Evolutionary conservation across 2,113 vertebrate genomes (phyloP), one percentile per base, ranked within the genome.

Genomic region (Vidua macroura): DNA sequence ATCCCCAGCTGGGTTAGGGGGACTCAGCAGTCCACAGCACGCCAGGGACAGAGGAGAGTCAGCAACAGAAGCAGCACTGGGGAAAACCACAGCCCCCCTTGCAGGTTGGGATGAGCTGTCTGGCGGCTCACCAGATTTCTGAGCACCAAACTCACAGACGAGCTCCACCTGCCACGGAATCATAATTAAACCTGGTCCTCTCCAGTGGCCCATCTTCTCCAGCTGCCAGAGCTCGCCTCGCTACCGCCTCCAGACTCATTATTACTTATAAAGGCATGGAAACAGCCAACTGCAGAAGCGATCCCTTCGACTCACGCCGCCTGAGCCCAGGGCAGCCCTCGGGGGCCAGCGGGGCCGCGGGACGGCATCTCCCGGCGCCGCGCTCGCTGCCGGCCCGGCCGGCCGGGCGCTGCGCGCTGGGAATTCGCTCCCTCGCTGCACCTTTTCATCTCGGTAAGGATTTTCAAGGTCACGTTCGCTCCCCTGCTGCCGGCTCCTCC

Each of bases 391-490:
- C 86, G 31, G 88, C 37, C 14, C 11, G 24, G 78, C 43, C 53
- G 23, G 64, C 37, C 4, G n/a, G n/a, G n/a, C n/a, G n/a, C 53
- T 51, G 68, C 7, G 51, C 13, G 73, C 41, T 3, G 48, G 85
- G 62, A 95, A 95, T 70, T 83, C 69, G 80, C 66, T 96, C 86
- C 22, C 60, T 72, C 91, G 66, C 84, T 86, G 84, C 90, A 94
- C 91, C 93, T 97, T 96, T 95, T 76, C 94, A 95, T 94, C 96
- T 69, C 25, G 35, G 82, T 88, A 95, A 92, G 68, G 62, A 95
- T 95, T 96, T 93, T 92, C 96, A 97, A 97, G 97, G 97, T 98
- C 97, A 92, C 48, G 91, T 91, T 97, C 96, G 44, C 76, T 90
- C 97, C 97, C 97, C 98, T 97, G 95, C 92, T 97, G 95, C 92